phyloP scores from a whole-genome alignment of 2,888 invertebrate genomes.

The Incurvaria masculella region DNA sequence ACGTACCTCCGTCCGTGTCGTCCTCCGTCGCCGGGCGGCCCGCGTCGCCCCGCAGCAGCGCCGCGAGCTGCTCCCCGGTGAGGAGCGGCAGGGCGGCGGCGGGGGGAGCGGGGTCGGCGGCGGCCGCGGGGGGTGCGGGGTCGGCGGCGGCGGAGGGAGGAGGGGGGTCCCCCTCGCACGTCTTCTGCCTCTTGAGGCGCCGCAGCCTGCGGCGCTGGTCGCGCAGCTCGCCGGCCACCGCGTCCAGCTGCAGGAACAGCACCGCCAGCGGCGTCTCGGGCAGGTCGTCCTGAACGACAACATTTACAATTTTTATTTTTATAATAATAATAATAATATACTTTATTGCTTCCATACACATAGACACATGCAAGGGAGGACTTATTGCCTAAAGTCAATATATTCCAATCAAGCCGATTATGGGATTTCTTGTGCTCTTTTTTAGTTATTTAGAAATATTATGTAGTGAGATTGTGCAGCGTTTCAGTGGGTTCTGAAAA shows the following conservation, averaged over 20 bases:
- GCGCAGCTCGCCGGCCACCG: slow-evolving; percentile 35
- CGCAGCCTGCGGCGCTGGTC: slow-evolving; percentile 35
- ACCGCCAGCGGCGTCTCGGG: slow-evolving; percentile 44
- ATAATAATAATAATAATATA: too few species aligned
- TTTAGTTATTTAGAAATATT: too few species aligned
- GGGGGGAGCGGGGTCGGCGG: slow-evolving; percentile 12
- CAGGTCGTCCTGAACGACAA: slow-evolving; percentile 39
- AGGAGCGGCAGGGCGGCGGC: slow-evolving; percentile 11
- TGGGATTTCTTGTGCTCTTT: too few species aligned
- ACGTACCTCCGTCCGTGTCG: slow-evolving; percentile 34
- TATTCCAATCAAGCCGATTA: too few species aligned
- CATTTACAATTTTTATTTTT: too few species aligned
- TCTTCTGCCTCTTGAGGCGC: slow-evolving; percentile 37
- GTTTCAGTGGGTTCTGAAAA: too few species aligned
- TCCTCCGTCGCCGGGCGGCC: slow-evolving; percentile 27
- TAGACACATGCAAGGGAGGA: too few species aligned
- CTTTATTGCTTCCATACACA: too few species aligned
- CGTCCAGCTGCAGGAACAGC: slow-evolving; percentile 42
- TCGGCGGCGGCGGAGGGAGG: slow-evolving; percentile 7
- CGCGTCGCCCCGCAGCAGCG: slow-evolving; percentile 23
- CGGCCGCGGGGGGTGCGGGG: slow-evolving; percentile 11
- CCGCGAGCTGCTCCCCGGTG: slow-evolving; percentile 20
- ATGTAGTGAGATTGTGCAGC: too few species aligned
- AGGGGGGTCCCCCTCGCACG: slow-evolving; percentile 27
- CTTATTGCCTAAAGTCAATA: too few species aligned